Conservation (phyloP, 2,888 invertebrate genomes). For the Koerneria pararmatus region DNA sequence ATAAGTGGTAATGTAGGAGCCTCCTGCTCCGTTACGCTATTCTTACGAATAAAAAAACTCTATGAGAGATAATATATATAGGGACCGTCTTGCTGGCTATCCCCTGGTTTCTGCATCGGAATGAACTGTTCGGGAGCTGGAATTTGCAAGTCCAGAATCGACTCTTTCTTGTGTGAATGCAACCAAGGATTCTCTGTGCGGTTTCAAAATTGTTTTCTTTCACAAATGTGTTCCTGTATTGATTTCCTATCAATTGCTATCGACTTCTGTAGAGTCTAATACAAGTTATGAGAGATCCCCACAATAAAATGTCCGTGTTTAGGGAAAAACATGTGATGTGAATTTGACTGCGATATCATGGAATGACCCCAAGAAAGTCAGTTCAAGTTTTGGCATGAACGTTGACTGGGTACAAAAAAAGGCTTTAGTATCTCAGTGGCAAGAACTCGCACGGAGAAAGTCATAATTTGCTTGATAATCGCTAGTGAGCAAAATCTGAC, state of each 20-base stretch:
- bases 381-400: not conserved
- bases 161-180: slow-evolving; percentile 9
- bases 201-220: too few relatives aligned
- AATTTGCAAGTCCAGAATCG: slow-evolving; percentile 6
- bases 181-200: slow-evolving; percentile 12
- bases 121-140: slow-evolving; percentile 20
- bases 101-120: slow-evolving; percentile 5
- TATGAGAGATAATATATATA: too few relatives aligned
- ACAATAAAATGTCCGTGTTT: not conserved
- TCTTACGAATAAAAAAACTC: too few relatives aligned
- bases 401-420: not conserved
- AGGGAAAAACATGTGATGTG: slow-evolving; percentile 18
- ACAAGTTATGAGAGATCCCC: too few relatives aligned
- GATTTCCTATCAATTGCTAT: too few relatives aligned
- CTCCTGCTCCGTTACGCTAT: too few relatives aligned
- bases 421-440: not conserved
- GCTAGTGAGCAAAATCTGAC: too few relatives aligned
- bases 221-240: too few relatives aligned
- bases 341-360: slow-evolving; percentile 8
- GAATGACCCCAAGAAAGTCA: slow-evolving; percentile 22
- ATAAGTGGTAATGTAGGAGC: too few relatives aligned
- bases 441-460: too few relatives aligned
- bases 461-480: too few relatives aligned
- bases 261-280: too few relatives aligned
- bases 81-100: slow-evolving; percentile 20